Percentiles rank a stretch among this genome's conserved stretches.
These are phyloP conservation scores for Amphiura filiformis DNA, from an alignment of 35 echinoderm and acorn worm genomes.

Conservation along the genomic window DNA sequence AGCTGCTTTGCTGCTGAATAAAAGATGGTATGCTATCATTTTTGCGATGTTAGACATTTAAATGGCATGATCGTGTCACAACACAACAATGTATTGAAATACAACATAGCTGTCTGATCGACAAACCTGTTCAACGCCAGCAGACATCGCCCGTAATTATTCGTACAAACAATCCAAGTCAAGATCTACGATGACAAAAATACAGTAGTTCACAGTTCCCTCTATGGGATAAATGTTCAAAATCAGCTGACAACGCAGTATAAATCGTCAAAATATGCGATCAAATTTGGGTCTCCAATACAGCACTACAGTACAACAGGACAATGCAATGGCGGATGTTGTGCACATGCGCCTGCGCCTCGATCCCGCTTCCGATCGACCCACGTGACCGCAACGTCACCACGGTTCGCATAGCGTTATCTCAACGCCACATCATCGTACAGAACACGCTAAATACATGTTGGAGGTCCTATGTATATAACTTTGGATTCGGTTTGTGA, in stretches of 20 bases:
- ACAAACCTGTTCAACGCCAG: constrained; percentile 36
- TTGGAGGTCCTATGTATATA: no score
- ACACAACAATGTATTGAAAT: not conserved
- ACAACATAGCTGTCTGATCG: not conserved
- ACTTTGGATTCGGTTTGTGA: no score
- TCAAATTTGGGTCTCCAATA: not conserved
- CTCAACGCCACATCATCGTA: no score
- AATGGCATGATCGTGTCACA: not conserved
- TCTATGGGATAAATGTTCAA: not conserved
- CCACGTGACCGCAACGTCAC: no score
- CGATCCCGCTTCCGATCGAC: no score
- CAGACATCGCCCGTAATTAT: constrained; percentile 35
- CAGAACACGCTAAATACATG: no score
- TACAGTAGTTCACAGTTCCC: constrained; percentile 15
- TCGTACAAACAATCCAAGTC: constrained; percentile 22
- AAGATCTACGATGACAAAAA: constrained; percentile 20
- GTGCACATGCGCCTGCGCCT: no score
- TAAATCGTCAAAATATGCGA: constrained; percentile 2
- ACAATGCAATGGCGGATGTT: no score
- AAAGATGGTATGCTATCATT: not conserved
- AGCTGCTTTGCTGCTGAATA: not conserved
- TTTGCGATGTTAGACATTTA: not conserved
- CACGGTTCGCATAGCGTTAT: no score
- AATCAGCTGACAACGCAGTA: not conserved
- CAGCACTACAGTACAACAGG: no score